Evolutionary conservation across 2,113 vertebrate species (phyloP), one percentile per base, ranked within the genome.

Genomic region (Trichomycterus rosablanca): DNA sequence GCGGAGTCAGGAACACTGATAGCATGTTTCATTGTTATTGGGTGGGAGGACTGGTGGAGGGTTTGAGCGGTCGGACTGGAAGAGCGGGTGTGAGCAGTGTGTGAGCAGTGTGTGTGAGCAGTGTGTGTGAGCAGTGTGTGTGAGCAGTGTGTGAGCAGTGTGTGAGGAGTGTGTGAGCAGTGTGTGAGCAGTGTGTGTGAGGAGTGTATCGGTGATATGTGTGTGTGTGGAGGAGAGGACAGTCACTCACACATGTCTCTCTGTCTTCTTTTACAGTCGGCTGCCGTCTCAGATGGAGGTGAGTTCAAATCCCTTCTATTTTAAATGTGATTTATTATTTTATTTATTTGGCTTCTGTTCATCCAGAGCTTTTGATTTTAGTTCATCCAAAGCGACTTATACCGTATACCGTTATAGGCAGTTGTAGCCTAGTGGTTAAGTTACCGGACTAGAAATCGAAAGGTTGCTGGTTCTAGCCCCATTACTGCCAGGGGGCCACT

Each of bases 251-350:
- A 70, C 82, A 90, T 93, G 83, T 93, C 85, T 90, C 55, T 94
- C 74, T 95, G 81, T 91, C 77, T 85, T 84, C 85, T 84, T 69
- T 91, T 91, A 70, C 95, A 98, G 96, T 94, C 93, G 68, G 91
- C 93, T 68, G 93, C 93, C 67, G 93, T 97, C 78, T 98, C 96
- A 59, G 96, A 98, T 86, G 95, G 96, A 80, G 96, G 96, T 98
- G 89, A 98, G 96, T 86, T 78, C 54, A 66, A 8, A 58, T 37
- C 52, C 60, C 57, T 18, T 40, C 6, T 42, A n/a, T 35, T n/a
- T n/a, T n/a, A n/a, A n/a, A n/a, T n/a, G n/a, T n/a, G n/a, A n/a
- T n/a, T n/a, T n/a, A n/a, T n/a, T n/a, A n/a, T n/a, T n/a, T n/a
- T n/a, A n/a, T n/a, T n/a, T n/a, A n/a, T n/a, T n/a, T n/a, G n/a